These are phyloP conservation scores for Bombus ignitus DNA, from an alignment of 1,140 invertebrate genomes.

Conservation along the genomic window DNA sequence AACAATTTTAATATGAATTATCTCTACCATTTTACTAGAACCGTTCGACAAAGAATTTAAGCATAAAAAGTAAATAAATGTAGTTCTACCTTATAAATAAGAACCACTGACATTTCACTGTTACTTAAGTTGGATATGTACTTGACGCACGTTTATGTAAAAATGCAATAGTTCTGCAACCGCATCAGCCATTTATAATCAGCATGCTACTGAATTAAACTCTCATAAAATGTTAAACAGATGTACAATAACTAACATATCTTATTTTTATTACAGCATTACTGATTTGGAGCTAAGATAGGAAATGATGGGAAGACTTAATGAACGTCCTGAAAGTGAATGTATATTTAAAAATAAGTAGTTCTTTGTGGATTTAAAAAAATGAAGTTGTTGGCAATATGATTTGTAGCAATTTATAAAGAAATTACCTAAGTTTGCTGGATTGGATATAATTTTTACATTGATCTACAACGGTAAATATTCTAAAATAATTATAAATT, in stretches of 20 bases:
- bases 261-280: conserved; percentile 36
- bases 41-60: conserved; percentile 5
- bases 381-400: not conserved
- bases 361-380: not conserved
- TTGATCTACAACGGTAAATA: conserved; percentile 65
- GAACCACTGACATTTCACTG: conserved; percentile 24
- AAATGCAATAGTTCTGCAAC: conserved; percentile 24
- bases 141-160: not conserved
- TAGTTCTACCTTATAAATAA: conserved; percentile 35
- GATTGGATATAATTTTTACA: conserved; percentile 62
- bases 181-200: conserved; percentile 6
- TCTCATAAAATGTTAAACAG: conserved; percentile 27
- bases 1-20: conserved; percentile 40
- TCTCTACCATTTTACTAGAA: conserved; percentile 20
- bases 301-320: conserved; percentile 61
- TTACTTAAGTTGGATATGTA: conserved; percentile 6
- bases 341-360: conserved; percentile 43
- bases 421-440: conserved; percentile 59
- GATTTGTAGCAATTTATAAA: not conserved
- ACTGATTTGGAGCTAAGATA: conserved; percentile 46
- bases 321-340: conserved; percentile 43
- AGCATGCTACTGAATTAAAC: conserved; percentile 19
- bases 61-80: conserved; percentile 4
- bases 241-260: conserved; percentile 38
- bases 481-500: conserved; percentile 66